Base-by-base conservation (phyloP, 1,140 invertebrate species). In the Lutraria rhynchaena region DNA sequence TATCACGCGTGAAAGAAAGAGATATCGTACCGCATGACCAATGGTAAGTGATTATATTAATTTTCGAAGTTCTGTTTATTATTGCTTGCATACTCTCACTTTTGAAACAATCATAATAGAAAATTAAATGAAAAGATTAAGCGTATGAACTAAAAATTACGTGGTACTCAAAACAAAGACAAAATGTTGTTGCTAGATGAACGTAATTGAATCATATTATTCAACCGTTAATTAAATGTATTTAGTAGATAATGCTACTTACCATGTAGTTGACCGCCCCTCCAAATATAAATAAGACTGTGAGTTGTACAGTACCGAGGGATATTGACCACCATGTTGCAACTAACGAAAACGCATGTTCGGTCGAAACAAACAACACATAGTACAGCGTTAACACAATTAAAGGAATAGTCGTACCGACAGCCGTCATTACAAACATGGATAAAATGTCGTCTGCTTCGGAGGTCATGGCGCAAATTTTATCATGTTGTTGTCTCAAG, bases 291-390 rank as follows among this genome's bases (percentile, higher is more conserved):
- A 78, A 78, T 17, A 67, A 33, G 44, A 65, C 24, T 9, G 63
- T 27, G 3, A 78, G 49, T 55, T 78, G 75, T 24, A 78, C 13
- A 3, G 61, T 51, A 35, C 75, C 57, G 4, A 78, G 63, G 13
- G 63, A 22, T n/a, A 78, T 69, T 3, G 75, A 78, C 75, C 75
- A 78, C 60, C 75, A 78, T 9, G 75, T 78, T 13, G 75, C 75
- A 0, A 15, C 60, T 27, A 67, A 78, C 13, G 75, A 65, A 31
- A 78, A 78, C 0, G 75, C 17, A 13, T 44, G 29, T 0, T 69
- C 75, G n/a, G 61, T 41, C 29, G 46, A 24, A 31, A 53, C 75
- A 24, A 78, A 78, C 19, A 78, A 27, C 46, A 78, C 75, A 46
- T 67, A 78, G 41, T 78, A 78, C 17, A 78, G 60, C 29, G 75